phyloP scores from a whole-genome alignment of 2,113 vertebrate genomes.

The Dasyornis broadbenti region DNA sequence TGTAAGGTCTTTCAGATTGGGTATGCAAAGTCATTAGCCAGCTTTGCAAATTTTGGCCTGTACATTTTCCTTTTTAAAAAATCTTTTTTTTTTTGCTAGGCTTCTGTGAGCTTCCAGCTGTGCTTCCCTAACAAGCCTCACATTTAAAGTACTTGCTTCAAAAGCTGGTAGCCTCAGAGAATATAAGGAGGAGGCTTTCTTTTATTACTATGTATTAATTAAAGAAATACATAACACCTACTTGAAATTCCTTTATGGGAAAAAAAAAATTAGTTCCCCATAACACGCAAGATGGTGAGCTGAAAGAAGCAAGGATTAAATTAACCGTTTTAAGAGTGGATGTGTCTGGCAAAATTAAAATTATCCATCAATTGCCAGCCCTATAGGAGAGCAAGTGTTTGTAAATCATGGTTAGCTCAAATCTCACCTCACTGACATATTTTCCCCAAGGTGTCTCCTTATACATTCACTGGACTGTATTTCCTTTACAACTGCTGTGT shows the following conservation, averaged over 20 bases:
- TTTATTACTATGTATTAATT: conserved; percentile 34
- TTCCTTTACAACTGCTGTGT: background rate
- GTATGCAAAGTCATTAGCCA: background rate
- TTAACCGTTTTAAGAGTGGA: background rate
- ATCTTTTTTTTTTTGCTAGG: background rate
- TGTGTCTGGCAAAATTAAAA: background rate
- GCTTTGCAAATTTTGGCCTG: background rate
- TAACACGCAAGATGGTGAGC: background rate
- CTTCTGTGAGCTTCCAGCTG: background rate
- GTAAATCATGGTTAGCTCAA: background rate
- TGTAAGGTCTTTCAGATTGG: background rate
- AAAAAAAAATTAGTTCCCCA: background rate
- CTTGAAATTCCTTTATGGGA: background rate
- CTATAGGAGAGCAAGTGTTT: background rate
- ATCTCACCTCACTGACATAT: background rate
- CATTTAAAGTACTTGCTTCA: conserved; percentile 34
- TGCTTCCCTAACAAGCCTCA: background rate
- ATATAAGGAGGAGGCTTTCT: background rate
- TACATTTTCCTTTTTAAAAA: background rate
- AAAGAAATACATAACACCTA: background rate
- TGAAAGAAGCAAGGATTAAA: background rate
- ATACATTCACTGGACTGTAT: background rate
- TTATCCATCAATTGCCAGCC: background rate
- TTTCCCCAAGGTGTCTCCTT: background rate
- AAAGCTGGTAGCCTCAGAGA: conserved; percentile 19